These are phyloP conservation scores for Poeciliopsis prolifica DNA, from an alignment of 2,113 vertebrate genomes.

Conservation along the genomic window DNA sequence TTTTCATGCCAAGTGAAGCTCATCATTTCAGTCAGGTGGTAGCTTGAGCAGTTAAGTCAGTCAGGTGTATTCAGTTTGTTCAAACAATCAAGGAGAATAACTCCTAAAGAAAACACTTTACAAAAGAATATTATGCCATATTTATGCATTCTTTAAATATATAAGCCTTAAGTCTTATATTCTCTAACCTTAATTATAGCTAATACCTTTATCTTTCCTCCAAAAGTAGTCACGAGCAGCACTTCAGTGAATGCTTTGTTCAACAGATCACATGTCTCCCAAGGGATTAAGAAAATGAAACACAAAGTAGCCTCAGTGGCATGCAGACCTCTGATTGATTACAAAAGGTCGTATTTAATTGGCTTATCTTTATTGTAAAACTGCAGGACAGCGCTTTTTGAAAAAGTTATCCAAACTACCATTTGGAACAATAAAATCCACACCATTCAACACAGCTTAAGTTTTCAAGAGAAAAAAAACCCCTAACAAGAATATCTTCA, in stretches of 20 bases:
- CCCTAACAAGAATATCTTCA: neutral
- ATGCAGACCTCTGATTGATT: neutral
- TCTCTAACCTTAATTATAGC: neutral
- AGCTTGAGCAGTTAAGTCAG: neutral
- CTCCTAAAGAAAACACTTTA: no score
- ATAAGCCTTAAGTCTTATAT: neutral
- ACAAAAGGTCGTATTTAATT: neutral
- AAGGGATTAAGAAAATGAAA: slow-evolving; percentile 12
- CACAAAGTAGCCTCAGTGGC: neutral
- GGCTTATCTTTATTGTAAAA: slow-evolving; percentile 33
- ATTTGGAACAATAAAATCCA: slow-evolving; percentile 1
- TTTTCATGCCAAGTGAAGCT: slow-evolving; percentile 16
- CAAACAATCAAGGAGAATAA: neutral
- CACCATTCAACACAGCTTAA: neutral
- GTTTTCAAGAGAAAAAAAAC: neutral
- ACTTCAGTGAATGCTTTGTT: slow-evolving; percentile 33
- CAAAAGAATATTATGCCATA: no score
- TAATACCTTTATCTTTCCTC: neutral
- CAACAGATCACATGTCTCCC: slow-evolving; percentile 6
- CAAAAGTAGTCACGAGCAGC: neutral
- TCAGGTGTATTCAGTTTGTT: neutral
- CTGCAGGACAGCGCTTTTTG: neutral
- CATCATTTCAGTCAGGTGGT: slow-evolving; percentile 13
- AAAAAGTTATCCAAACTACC: slow-evolving; percentile 14
- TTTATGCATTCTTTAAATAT: no score